Conservation (phyloP, 2,888 invertebrate genomes). For the Rhagonycha fulva region DNA sequence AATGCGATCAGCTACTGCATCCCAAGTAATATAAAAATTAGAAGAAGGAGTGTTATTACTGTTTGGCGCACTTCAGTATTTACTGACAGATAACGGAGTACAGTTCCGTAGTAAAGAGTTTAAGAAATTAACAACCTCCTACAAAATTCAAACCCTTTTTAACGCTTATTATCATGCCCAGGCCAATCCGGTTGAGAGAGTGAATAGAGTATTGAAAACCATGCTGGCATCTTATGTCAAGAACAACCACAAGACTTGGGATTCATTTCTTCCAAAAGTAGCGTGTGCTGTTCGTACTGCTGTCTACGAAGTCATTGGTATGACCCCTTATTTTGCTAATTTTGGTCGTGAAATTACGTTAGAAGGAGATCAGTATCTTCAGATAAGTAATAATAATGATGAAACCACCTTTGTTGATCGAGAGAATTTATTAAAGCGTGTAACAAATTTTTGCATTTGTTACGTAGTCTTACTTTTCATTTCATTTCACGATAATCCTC, state of each 20-base stretch:
- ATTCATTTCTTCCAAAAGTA: no score
- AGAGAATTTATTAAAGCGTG: no score
- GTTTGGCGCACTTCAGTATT: conserved; percentile 22
- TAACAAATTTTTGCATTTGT: no score
- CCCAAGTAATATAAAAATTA: no score
- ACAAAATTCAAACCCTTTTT: conserved; percentile 14
- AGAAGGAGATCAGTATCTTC: neutral
- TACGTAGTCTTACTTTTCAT: no score
- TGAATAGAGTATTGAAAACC: conserved; percentile 25
- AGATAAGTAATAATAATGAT: no score
- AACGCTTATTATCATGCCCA: conserved; percentile 25
- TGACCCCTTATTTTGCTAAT: neutral
- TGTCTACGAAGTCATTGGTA: neutral
- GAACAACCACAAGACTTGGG: conserved; percentile 1
- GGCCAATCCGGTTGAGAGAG: conserved; percentile 21
- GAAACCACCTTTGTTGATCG: no score
- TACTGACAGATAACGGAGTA: conserved; percentile 24
- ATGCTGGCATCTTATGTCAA: conserved; percentile 17
- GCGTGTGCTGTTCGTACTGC: neutral
- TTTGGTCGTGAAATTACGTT: no score
- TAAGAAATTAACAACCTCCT: neutral
- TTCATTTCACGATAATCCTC: no score
- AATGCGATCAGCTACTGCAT: no score
- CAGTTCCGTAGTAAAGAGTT: conserved; percentile 21
- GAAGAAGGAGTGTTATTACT: conserved; percentile 25